Evolutionary conservation across 92 coral and sea anemone genomes (phyloP).

Genomic region (Epizoanthus ramosus): DNA sequence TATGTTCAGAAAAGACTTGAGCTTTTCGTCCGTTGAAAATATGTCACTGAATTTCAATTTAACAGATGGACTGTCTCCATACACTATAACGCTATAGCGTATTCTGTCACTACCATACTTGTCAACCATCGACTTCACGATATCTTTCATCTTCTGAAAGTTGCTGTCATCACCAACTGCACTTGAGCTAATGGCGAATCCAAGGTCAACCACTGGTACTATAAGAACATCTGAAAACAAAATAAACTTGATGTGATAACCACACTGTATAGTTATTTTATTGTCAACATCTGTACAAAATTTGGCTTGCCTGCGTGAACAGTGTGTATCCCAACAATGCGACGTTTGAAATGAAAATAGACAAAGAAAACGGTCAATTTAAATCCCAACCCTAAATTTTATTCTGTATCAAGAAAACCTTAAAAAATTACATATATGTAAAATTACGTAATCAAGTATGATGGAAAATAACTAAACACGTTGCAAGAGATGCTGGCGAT

Average conservation of each 20-base stretch:
- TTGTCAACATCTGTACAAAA: no score
- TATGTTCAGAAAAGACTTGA: slow-evolving; percentile 5
- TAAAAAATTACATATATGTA: no score
- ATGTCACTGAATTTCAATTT: slow-evolving; percentile 25
- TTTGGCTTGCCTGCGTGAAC: no score
- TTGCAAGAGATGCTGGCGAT: no score
- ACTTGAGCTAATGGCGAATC: slow-evolving; percentile 57
- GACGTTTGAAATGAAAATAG: no score
- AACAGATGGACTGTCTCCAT: slow-evolving; percentile 44
- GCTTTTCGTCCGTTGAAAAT: slow-evolving; percentile 36
- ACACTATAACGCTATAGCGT: slow-evolving; percentile 51
- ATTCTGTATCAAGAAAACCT: no score
- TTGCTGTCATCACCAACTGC: slow-evolving; percentile 42
- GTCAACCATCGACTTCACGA: slow-evolving; percentile 55
- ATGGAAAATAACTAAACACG: no score
- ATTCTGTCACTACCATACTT: slow-evolving; percentile 51
- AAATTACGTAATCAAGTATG: no score
- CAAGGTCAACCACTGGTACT: slow-evolving; percentile 45
- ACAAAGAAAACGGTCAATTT: no score
- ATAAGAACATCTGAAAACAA: slow-evolving; percentile 14
- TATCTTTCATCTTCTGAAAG: slow-evolving; percentile 59
- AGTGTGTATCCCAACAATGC: no score
- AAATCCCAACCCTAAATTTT: no score
- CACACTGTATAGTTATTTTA: no score
- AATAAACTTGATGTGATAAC: neutral